Base-by-base conservation (phyloP, 2,888 invertebrate genomes). In the Margaritifera margaritifera region DNA sequence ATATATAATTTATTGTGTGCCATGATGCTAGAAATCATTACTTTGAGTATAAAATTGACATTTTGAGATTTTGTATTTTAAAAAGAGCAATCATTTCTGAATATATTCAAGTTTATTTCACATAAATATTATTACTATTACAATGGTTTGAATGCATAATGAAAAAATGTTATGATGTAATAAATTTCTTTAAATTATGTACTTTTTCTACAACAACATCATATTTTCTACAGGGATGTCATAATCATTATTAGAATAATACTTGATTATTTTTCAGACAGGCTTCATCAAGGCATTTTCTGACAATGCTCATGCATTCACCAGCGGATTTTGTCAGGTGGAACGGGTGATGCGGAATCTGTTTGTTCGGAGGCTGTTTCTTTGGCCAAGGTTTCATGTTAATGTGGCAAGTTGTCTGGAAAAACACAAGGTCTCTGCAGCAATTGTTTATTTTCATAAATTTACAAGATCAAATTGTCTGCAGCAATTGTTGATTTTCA, bases 271-370 rank as follows among this genome's bases (percentile, higher is more conserved):
- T 62, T 94, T 94, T 94, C 93, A 80, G 98, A 97, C 68, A 95
- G 91, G 91, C 5, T 91, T 99, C 88, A 94, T 99, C 27, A 99
- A 99, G 91, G 98, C 95, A 19, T 96, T 99, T 90, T 95, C 97
- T 22, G 94, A 94, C 87, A 95, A 94, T 80, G 95, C 97, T 15
- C 94, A 95, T 90, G 93, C 95, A 59, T 98, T 99, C 80, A 95
- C 96, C 51, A 92, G 94, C 84, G 97, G 98, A 1, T 97, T 95
- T 89, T 93, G 95, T 65, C 95, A 96, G 89, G 94, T 99, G 19
- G 97, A 98, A 88, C 70, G 96, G 84, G 94, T 98, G 1, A 98
- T 99, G 96, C 94, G 96, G 87, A 94, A 95, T 79, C 91, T 99
- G 58, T 99, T 97, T 91, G 94, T 99, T 0, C 94, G 94, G 78